These are phyloP conservation scores for Brachyptera putata DNA, from an alignment of 2,888 invertebrate species.

Conservation along the genomic window DNA sequence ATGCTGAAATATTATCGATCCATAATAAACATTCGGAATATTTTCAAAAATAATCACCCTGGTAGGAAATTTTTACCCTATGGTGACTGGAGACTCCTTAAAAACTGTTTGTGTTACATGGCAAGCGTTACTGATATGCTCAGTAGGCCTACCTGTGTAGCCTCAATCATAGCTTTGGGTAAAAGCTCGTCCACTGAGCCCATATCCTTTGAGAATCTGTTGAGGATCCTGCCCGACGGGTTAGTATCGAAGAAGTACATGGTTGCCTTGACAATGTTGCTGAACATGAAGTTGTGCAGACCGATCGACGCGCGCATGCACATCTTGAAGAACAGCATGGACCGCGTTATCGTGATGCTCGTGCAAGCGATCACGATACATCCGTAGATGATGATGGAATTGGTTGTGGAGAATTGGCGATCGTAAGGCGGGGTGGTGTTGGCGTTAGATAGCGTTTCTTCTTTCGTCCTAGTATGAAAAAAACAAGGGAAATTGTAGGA, in stretches of 20 bases:
- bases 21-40: too few species aligned
- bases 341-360: conserved; percentile 39
- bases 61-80: too few species aligned
- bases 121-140: too few species aligned
- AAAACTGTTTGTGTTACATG: too few species aligned
- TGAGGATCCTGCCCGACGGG: conserved; percentile 62
- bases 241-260: conserved; percentile 81
- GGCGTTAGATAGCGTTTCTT: too few species aligned
- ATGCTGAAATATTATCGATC: too few species aligned
- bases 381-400: conserved; percentile 13
- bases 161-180: conserved; percentile 35
- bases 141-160: conserved; percentile 56
- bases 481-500: not conserved
- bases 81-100: too few species aligned
- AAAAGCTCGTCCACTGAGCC: conserved; percentile 46
- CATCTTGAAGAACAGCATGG: conserved; percentile 58
- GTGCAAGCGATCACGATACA: conserved; percentile 1
- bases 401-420: conserved; percentile 2
- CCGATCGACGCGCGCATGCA: conserved; percentile 70
- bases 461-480: too few species aligned
- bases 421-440: not conserved
- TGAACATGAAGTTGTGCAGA: conserved; percentile 76
- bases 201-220: conserved; percentile 52
- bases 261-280: conserved; percentile 65
- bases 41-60: too few species aligned